Evolutionary conservation across 1,140 invertebrate genomes (phyloP), one percentile per base, ranked within the genome.

Genomic region (Dicyema japonicum): DNA sequence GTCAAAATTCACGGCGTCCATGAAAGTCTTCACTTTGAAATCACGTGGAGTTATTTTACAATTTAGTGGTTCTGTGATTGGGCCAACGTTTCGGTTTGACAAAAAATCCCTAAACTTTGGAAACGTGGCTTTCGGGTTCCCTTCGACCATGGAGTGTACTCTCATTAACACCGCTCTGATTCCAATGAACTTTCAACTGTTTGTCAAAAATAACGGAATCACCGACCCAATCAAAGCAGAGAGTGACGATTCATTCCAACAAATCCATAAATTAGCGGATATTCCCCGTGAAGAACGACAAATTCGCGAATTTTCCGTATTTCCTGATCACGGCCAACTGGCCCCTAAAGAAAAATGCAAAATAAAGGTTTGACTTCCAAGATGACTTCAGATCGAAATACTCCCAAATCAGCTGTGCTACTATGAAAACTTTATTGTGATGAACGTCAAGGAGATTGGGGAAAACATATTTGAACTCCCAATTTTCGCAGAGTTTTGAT

Each of bases 21-120:
- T 15, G 46, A 50, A 33, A 38, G 39, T n/a, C 50, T 53, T 31
- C 25, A 32, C 9, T 45, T 51, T 33, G 40, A 43, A 31, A 37
- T 53, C n/a, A 46, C 47, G 34, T 47, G 46, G 19, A 9, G 9
- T 21, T 12, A 29, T 22, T 18, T 30, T 29, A 27, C 29, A 26
- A 36, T 40, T 18, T 37, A 49, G 43, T 19, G 49, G 49, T 15
- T 40, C 36, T 24, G 46, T 53, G 11, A 46, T 50, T 33, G 47
- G 46, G 13, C 49, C 49, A 33, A 50, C 49, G 3, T 50, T 53
- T 36, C 38, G 47, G 30, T 53, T 53, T 38, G 40, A 49, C 39
- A 37, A 44, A 5, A 37, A 40, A 11, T 37, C 38, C 25, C 34
- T 53, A 7, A 43, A 43, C 27, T 53, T 48, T 43, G 47, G 46